Base-by-base conservation (phyloP, 2,113 vertebrate genomes). In the Tiliqua scincoides region DNA sequence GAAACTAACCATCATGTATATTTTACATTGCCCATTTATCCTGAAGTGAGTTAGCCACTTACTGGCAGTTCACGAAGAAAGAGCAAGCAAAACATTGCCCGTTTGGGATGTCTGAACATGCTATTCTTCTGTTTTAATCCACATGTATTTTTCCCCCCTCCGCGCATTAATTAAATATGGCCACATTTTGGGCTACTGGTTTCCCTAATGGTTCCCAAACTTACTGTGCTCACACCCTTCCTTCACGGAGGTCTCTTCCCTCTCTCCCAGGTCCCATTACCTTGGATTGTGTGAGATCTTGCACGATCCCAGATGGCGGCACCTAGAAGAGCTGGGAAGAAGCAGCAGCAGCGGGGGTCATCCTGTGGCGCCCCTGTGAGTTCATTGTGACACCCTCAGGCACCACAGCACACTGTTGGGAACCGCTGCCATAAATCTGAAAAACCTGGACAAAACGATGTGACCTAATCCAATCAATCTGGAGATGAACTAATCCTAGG, bases 1-100 rank as follows among this genome's bases (percentile, higher is more conserved):
- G 92, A 89, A 87, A 86, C 73, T 25, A 84, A 75, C 81, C 88
- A 90, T 88, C 92, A 82, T 88, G 83, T 93, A 86, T 70, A 92
- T 90, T 89, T 91, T 79, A 89, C 65, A 32, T 61, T 70, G 10
- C 80, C 89, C 91, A 79, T 89, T 91, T 90, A 82, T 82, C 89
- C 75, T 61, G 84, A 92, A 91, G 87, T 86, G 25, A 80, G n/a
- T 75, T 88, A 88, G 91, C 75, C 84, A 78, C 48, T 83, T 59
- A 70, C 30, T 83, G 32, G 43, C 75, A n/a, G 81, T 81, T 89
- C 91, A 80, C 65, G 87, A 63, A 30, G 57, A 90, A 84, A 91
- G 81, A 68, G 17, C 73, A 87, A 87, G 82, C 83, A 83, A 79
- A 35, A 86, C 57, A 23, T 35, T 74, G 74, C 63, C 48, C 21